These are phyloP conservation scores for Fringilla coelebs DNA, from an alignment of 2,797 vertebrate species.

Conservation along the genomic window DNA sequence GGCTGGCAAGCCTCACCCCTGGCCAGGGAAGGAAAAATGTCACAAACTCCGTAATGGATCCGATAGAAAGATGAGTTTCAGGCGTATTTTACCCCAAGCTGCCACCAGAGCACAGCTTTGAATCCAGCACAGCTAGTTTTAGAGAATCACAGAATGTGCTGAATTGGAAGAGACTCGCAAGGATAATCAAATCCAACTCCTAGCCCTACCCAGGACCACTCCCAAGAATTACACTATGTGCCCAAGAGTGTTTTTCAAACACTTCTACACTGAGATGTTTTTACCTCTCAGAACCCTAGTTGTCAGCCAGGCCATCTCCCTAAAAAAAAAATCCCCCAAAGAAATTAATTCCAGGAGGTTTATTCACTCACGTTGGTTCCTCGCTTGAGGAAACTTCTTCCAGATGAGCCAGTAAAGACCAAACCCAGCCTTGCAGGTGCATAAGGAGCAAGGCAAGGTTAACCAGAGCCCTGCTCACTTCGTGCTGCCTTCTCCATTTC, in stretches of 20 bases:
- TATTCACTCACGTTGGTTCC: not conserved
- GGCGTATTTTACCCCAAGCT: not conserved
- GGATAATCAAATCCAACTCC: not conserved
- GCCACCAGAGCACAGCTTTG: not conserved
- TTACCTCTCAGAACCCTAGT: not conserved
- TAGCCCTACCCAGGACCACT: not conserved
- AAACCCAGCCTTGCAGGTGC: not conserved
- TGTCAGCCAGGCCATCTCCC: not conserved
- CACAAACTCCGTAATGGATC: not conserved
- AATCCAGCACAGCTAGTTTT: not conserved
- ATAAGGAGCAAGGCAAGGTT: not conserved
- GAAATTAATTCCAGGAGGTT: not conserved
- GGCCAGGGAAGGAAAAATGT: not conserved
- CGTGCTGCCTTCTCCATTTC: not conserved
- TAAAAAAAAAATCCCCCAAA: not conserved
- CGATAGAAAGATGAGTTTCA: not conserved
- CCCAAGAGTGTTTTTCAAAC: not conserved
- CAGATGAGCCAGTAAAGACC: not conserved
- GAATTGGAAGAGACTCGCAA: not conserved
- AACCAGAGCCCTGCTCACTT: not conserved
- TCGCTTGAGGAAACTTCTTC: not conserved
- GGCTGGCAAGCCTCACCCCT: not conserved
- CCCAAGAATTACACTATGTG: not conserved
- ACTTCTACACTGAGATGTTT: not conserved
- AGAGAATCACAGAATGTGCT: not conserved